phyloP scores from a whole-genome alignment of 2,888 invertebrate genomes.

The Trachelus stipa region DNA sequence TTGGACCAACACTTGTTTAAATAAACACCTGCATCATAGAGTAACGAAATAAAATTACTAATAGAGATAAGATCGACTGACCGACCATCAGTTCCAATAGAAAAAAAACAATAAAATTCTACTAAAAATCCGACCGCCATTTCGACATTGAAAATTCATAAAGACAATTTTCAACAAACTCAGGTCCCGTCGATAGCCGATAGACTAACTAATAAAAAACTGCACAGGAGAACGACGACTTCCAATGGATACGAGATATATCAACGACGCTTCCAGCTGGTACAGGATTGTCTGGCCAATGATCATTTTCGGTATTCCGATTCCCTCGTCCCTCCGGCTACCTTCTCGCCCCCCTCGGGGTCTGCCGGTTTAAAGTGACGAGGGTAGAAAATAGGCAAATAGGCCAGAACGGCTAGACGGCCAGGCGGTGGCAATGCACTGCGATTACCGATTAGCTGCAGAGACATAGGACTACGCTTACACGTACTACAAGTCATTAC shows the following conservation, averaged over 20 bases:
- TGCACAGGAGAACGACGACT: neutral
- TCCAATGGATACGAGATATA: neutral
- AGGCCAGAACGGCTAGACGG: constrained; percentile 53
- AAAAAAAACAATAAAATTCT: neutral
- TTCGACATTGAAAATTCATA: neutral
- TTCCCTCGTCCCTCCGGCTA: neutral
- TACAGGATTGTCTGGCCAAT: neutral
- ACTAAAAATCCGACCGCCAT: neutral
- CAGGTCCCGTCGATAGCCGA: neutral
- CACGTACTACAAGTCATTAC: neutral
- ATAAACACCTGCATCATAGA: neutral
- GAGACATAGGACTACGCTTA: neutral
- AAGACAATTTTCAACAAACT: neutral
- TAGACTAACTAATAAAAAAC: neutral
- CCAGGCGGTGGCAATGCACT: constrained; percentile 50
- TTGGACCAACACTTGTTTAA: neutral
- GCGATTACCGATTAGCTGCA: constrained; percentile 52
- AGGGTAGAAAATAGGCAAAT: constrained; percentile 59
- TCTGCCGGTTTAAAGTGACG: constrained; percentile 15
- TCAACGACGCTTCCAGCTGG: neutral
- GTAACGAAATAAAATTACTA: neutral
- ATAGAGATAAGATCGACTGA: too few species aligned
- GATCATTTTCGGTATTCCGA: neutral
- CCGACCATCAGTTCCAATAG: neutral
- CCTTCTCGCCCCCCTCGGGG: neutral